phyloP scores from a whole-genome alignment of 2,797 vertebrate genomes.

The Anisognathus igniventris region DNA sequence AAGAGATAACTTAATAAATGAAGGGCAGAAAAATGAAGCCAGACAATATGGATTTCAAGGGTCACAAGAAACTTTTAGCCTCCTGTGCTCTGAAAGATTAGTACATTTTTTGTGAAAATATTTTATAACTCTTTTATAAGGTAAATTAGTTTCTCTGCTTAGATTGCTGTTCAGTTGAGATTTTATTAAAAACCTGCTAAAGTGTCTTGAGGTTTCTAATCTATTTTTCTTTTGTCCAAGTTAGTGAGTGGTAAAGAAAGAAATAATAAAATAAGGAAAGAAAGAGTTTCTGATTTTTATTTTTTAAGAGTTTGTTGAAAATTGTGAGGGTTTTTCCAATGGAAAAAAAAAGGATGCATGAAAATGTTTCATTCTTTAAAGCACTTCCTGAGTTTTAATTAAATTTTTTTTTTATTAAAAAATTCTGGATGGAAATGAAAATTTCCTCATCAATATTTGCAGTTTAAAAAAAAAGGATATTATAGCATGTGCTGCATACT shows the following conservation, averaged over 20 bases:
- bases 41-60: not conserved
- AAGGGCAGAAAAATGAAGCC: not conserved
- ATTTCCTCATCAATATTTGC: not conserved
- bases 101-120: not conserved
- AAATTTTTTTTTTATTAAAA: not conserved
- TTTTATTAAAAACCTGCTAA: not conserved
- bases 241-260: not conserved
- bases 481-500: not conserved
- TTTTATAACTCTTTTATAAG: not conserved
- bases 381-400: too few relatives aligned
- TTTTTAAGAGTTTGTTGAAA: not conserved
- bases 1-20: not conserved
- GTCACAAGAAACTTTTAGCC: not conserved
- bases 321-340: not conserved
- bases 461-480: not conserved
- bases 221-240: not conserved
- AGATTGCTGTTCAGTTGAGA: not conserved
- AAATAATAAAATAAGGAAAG: not conserved
- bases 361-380: not conserved
- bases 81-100: not conserved
- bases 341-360: not conserved
- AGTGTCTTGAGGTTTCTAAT: not conserved
- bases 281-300: fast-evolving
- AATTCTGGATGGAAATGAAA: not conserved
- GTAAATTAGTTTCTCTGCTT: not conserved